Evolutionary conservation across 2,113 vertebrate species (phyloP).

Genomic region (Nycticebus coucang): DNA sequence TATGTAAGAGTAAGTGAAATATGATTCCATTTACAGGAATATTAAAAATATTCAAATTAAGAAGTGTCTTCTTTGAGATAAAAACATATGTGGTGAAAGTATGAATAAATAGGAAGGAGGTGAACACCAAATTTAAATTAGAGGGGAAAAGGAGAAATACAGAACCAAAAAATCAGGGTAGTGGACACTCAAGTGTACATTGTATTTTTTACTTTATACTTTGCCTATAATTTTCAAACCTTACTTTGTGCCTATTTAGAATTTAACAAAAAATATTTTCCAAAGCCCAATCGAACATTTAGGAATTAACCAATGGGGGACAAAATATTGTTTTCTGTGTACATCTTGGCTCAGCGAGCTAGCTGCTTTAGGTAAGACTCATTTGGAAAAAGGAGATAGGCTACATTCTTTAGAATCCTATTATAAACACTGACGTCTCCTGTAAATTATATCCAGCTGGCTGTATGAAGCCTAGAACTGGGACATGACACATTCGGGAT

Average conservation of each 20-base stretch:
- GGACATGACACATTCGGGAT: not conserved
- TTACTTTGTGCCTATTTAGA: not conserved
- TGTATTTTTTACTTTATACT: not conserved
- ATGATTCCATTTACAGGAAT: not conserved
- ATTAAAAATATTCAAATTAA: not conserved
- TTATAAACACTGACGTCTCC: not conserved
- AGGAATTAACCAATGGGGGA: not conserved
- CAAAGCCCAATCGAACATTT: not conserved
- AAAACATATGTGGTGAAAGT: not conserved
- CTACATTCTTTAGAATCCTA: not conserved
- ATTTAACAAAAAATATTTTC: slow-evolving; percentile 1
- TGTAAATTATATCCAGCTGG: not conserved
- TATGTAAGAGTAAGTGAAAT: not conserved
- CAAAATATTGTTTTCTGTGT: not conserved
- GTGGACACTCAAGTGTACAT: not conserved
- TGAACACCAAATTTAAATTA: not conserved
- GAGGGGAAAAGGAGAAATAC: not conserved
- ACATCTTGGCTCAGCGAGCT: not conserved
- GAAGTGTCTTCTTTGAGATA: not conserved
- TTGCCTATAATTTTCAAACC: not conserved
- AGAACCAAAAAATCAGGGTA: not conserved
- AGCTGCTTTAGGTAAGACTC: not conserved
- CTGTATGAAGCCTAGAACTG: not conserved
- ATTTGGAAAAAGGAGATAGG: not conserved
- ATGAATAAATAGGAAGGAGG: not conserved